These are phyloP conservation scores for Squalus acanthias DNA, from an alignment of 2,797 vertebrate genomes.

Conservation along the genomic window DNA sequence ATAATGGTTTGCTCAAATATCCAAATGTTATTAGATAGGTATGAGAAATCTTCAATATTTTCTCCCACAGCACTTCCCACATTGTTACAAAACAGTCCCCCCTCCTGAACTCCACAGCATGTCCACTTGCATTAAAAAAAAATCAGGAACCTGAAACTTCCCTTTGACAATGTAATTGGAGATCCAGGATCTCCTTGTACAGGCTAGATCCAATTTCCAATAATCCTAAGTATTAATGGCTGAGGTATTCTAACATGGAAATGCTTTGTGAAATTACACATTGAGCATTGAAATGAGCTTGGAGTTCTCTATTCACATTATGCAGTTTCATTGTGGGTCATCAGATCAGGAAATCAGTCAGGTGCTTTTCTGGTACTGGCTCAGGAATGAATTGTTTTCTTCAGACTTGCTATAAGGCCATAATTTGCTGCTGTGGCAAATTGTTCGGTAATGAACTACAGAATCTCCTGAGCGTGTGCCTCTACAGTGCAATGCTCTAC, in stretches of 20 bases:
- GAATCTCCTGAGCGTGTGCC: neutral
- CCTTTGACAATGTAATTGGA: neutral
- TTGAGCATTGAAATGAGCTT: neutral
- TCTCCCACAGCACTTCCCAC: neutral
- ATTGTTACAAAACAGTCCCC: neutral
- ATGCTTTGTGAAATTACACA: neutral
- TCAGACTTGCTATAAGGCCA: neutral
- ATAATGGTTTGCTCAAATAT: neutral
- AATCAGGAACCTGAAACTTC: neutral
- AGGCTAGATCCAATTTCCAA: neutral
- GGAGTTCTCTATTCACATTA: neutral
- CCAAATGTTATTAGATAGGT: neutral
- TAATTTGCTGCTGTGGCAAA: neutral
- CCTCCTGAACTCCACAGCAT: neutral
- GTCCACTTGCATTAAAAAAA: neutral
- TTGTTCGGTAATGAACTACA: neutral
- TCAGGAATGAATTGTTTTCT: neutral
- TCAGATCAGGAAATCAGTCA: neutral
- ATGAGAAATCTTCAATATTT: neutral
- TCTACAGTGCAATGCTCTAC: neutral
- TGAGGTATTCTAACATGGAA: neutral
- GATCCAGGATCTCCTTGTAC: neutral
- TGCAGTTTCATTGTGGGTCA: neutral
- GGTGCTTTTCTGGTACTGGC: neutral
- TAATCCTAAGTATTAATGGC: neutral